phyloP scores from a whole-genome alignment of 2,888 invertebrate species.

The Tholera decimalis region DNA sequence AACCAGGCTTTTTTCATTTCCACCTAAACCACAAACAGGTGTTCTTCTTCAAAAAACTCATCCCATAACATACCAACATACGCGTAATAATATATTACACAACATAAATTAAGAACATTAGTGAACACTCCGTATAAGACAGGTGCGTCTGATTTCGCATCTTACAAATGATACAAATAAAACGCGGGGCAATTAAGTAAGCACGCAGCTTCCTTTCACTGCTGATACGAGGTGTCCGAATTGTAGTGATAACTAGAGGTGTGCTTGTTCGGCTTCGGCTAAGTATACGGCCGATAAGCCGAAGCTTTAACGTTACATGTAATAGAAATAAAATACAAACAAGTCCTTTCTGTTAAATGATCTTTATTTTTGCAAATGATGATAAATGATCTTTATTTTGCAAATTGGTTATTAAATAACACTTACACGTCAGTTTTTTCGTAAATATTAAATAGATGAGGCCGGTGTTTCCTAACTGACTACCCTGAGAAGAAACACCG shows the following conservation, averaged over 20 bases:
- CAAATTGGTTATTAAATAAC: no score
- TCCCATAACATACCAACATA: slow-evolving; percentile 16
- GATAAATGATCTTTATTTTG: no score
- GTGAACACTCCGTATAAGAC: slow-evolving; percentile 59
- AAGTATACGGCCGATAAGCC: neutral
- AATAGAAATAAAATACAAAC: neutral
- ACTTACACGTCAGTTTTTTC: no score
- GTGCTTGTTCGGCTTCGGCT: slow-evolving; percentile 11
- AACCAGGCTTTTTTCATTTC: slow-evolving; percentile 18
- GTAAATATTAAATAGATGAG: no score
- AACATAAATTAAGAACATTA: slow-evolving; percentile 28
- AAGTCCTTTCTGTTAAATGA: neutral
- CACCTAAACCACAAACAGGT: neutral
- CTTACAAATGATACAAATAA: slow-evolving; percentile 85
- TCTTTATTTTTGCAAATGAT: no score
- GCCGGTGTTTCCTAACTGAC: no score
- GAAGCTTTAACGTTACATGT: neutral
- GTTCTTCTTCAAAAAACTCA: slow-evolving; percentile 16
- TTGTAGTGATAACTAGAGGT: slow-evolving; percentile 44
- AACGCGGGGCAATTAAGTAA: slow-evolving; percentile 77
- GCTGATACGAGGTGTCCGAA: slow-evolving; percentile 52
- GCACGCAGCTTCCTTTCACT: slow-evolving; percentile 83
- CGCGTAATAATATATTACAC: slow-evolving; percentile 37
- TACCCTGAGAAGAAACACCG: no score
- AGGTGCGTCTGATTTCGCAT: slow-evolving; percentile 76